Evolutionary conservation across 2,888 invertebrate species (phyloP), one percentile per base, ranked within the genome.

Genomic region (Polyommatus iphigenia): DNA sequence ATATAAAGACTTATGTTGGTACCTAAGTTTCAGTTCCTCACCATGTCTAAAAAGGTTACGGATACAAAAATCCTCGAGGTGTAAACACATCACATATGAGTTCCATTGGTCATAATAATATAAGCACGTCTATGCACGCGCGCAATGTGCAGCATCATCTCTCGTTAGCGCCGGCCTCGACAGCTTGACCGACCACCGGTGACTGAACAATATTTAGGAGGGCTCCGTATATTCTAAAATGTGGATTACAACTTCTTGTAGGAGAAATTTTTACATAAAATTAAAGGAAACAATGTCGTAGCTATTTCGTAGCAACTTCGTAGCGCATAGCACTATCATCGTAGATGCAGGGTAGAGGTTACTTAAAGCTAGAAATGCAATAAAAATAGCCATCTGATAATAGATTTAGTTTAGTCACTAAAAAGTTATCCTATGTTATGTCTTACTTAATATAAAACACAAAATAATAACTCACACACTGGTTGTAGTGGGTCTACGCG

Each of bases 91-190:
- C 54, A 54, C 54, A 54, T 18, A 18, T 18, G 50, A 18, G 54
- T 54, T 18, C 15, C 4, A 18, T 3, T 59, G 8, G 10, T 59
- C 59, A 59, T 20, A n/a, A n/a, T n/a, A n/a, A n/a, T n/a, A 20
- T 20, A 8, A 59, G 20, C 59, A 10, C 20, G 59, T 54, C 54
- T 7, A 62, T 2, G 18, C n/a, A 8, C 18, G 20, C 59, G 2
- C 10, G 59, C 20, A 24, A 24, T 62, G 62, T 62, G 62, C 62
- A 62, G 24, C 62, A 24, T 62, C 62, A 62, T 62, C 62, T 62
- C 62, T 62, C 62, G 62, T 62, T 62, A 62, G 24, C 62, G 24
- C 59, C 59, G 8, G 59, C n/a, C 59, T n/a, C 59, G 62, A 24
- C 20, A 24, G 24, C 54, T 54, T 5, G 18, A 15, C 4, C 62